Evolutionary conservation across 2,888 invertebrate genomes (phyloP).

Genomic region (Glomeris marginata): DNA sequence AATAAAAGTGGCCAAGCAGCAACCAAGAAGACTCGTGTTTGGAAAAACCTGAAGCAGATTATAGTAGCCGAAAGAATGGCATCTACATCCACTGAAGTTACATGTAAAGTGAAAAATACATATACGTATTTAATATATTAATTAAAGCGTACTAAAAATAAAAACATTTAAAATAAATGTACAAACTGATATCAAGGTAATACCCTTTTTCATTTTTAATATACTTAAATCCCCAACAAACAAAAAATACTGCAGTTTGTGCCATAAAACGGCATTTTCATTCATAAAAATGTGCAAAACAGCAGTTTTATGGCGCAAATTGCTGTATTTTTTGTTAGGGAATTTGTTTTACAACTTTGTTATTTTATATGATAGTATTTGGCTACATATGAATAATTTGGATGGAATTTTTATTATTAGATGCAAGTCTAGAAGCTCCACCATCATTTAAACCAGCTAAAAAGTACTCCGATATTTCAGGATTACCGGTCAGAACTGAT

Average conservation of each 20-base stretch:
- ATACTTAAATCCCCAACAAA: too few species aligned
- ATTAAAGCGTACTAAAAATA: not conserved
- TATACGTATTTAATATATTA: not conserved
- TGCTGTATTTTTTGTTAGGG: too few species aligned
- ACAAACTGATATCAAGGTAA: constrained; percentile 2
- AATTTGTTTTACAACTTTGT: too few species aligned
- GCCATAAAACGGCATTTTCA: too few species aligned
- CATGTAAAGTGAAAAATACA: constrained; percentile 38
- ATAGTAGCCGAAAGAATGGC: constrained; percentile 59
- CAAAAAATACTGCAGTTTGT: too few species aligned
- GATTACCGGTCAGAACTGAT: constrained; percentile 48
- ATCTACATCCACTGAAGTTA: constrained; percentile 61
- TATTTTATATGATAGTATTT: too few species aligned
- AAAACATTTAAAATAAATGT: not conserved
- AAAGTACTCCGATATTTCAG: constrained; percentile 87
- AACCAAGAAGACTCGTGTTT: constrained; percentile 57
- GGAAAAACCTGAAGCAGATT: constrained; percentile 81
- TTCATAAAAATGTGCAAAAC: too few species aligned
- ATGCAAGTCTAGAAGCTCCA: constrained; percentile 77
- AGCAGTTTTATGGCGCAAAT: too few species aligned
- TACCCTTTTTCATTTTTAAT: constrained; percentile 19
- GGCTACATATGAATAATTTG: too few species aligned
- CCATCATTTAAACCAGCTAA: constrained; percentile 81
- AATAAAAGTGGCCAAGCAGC: constrained; percentile 26
- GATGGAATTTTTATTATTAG: constrained; percentile 37